Conservation (phyloP, 2,888 invertebrate species). For the Mythimna loreyi region DNA sequence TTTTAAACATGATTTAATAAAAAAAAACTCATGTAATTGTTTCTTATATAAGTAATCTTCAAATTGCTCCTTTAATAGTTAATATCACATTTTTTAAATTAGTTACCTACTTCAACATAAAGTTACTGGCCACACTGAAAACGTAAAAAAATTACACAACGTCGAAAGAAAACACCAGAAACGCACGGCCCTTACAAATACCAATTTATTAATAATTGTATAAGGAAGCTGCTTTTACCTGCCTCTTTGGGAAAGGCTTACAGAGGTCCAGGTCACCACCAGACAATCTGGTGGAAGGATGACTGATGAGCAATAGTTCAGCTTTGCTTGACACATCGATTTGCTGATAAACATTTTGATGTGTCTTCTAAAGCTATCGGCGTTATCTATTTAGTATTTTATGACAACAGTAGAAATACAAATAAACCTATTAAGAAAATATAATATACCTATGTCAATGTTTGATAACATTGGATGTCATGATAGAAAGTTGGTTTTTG, state of each 20-base stretch:
- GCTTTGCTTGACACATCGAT: constrained; percentile 42
- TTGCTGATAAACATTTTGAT: constrained; percentile 34
- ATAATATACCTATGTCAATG: constrained; percentile 2
- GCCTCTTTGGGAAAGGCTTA: not conserved
- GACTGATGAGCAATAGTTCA: not conserved
- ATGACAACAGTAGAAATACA: constrained; percentile 15
- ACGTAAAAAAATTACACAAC: constrained; percentile 12
- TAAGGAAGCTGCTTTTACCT: not conserved
- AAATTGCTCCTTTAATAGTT: not conserved
- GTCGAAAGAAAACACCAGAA: constrained; percentile 2
- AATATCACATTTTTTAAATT: not conserved
- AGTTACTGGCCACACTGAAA: constrained; percentile 20
- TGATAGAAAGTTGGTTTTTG: constrained; percentile 11
- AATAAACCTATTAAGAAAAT: constrained; percentile 7
- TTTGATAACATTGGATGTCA: constrained; percentile 15
- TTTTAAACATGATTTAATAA: not conserved
- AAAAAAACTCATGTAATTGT: not conserved
- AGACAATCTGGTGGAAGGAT: not conserved
- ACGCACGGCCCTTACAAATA: not conserved
- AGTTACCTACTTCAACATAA: not conserved
- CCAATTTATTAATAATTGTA: constrained; percentile 1
- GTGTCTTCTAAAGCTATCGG: constrained; percentile 49
- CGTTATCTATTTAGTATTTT: constrained; percentile 24
- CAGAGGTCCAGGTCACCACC: not conserved
- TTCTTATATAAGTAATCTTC: not conserved